Evolutionary conservation across 2,888 invertebrate species (phyloP), one percentile per base, ranked within the genome.

Genomic region (Leucophenga montana): DNA sequence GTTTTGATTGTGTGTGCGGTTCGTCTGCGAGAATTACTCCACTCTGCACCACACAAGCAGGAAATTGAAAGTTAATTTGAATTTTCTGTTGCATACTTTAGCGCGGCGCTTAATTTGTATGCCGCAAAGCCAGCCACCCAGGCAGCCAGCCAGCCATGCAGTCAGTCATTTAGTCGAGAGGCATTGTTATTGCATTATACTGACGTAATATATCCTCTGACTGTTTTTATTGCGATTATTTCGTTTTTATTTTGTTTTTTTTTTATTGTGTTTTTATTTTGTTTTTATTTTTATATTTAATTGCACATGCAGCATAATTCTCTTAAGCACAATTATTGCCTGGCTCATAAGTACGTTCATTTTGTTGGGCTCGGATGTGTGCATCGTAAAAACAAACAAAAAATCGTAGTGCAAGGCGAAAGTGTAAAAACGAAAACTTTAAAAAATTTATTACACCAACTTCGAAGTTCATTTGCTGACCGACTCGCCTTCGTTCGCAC

Each of bases 1-100:
- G 82, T 84, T 82, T 82, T 81, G 84, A 82, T 82, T 82, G 84
- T 82, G 81, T 75, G 74, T 62, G 68, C 61, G n/a, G n/a, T 65
- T 61, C n/a, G 69, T 61, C 50, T 54, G 68, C 13, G n/a, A 1
- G 18, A 6, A 39, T 11, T 11, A 39, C 39, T 11, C 39, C 1
- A 39, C 39, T 1, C 39, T 33, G 1, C 39, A 11, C 39, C 11
- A 39, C 1, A 39, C 39, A 11, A 4, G 27, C 59, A 48, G 80
- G 75, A 85, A 83, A 83, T 85, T 83, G 85, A 85, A 85, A 84
- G 83, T 83, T 85, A 81, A 84, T 83, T 82, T 84, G 84, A 79
- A 81, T 73, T 66, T 67, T 78, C 73, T 73, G 68, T 69, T 73
- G 80, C 76, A 77, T 74, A 75, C 75, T 78, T 80, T 77, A 76